Evolutionary conservation across 2,888 invertebrate genomes (phyloP).

Genomic region (Drosophila infuscata): DNA sequence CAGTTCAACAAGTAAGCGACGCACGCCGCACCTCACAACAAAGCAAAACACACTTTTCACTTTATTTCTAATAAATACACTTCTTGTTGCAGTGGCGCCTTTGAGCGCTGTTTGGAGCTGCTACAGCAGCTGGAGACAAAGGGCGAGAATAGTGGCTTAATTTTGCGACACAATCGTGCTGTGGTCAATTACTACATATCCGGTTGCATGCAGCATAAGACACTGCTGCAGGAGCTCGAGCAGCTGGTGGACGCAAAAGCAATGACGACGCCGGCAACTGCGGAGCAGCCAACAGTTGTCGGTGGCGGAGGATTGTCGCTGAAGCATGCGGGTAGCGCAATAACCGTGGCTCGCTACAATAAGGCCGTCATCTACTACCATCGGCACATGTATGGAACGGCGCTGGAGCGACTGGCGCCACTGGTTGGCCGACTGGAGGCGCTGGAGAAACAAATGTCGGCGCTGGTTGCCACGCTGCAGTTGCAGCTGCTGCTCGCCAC

Average conservation of each 20-base stretch:
- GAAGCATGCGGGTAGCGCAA: constrained; percentile 58
- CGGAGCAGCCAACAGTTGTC: constrained; percentile 2
- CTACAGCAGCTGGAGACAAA: constrained; percentile 78
- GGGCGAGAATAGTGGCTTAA: constrained; percentile 71
- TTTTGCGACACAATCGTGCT: constrained; percentile 90
- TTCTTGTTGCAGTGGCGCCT: constrained; percentile 70
- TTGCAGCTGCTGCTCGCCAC: constrained; percentile 82
- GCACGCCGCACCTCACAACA: not conserved
- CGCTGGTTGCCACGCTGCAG: constrained; percentile 82
- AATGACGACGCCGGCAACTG: not conserved
- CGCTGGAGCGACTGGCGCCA: constrained; percentile 79
- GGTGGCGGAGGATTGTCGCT: constrained; percentile 42
- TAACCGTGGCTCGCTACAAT: constrained; percentile 80
- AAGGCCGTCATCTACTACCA: constrained; percentile 84
- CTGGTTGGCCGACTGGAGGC: constrained; percentile 78
- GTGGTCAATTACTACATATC: constrained; percentile 92
- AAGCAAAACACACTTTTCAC: too few relatives aligned
- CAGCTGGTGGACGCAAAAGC: constrained; percentile 77
- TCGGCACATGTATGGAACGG: constrained; percentile 82
- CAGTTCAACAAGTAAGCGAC: constrained; percentile 81
- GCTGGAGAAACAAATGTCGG: constrained; percentile 78
- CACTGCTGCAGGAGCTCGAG: constrained; percentile 89
- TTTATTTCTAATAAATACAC: not conserved
- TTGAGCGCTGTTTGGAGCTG: constrained; percentile 80
- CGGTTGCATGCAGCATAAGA: constrained; percentile 90